Conservation (phyloP, 2,113 vertebrate genomes). For the Melanostigma gelatinosum region DNA sequence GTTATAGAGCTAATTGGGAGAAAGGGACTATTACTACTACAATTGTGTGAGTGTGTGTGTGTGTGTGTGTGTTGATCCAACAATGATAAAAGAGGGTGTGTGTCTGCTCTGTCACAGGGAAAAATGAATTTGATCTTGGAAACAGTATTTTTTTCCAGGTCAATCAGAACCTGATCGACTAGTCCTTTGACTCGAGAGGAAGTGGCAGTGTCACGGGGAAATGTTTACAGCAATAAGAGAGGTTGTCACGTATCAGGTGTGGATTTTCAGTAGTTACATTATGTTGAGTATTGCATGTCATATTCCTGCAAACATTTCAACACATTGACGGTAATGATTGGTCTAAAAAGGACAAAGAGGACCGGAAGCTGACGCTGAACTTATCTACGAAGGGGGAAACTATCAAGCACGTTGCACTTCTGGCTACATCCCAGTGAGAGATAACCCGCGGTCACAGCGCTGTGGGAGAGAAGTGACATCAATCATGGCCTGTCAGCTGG, state of each 20-base stretch:
- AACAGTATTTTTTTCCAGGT: conserved; percentile 3
- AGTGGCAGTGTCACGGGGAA: not conserved
- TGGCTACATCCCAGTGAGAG: conserved; percentile 8
- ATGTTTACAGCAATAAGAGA: not conserved
- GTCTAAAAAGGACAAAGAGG: not conserved
- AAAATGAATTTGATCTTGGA: conserved; percentile 11
- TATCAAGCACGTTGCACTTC: conserved; percentile 11
- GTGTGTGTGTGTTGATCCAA: not conserved
- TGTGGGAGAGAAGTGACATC: not conserved
- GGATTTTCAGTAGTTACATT: not conserved
- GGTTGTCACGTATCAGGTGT: not conserved
- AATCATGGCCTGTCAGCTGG: not conserved
- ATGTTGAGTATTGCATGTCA: not conserved
- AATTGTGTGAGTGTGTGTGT: not conserved
- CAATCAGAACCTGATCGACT: not conserved
- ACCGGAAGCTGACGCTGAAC: conserved; percentile 8
- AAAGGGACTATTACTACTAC: not conserved
- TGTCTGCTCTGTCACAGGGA: not conserved
- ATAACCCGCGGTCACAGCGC: not conserved
- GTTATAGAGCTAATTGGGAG: not conserved
- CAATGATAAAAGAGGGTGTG: not conserved
- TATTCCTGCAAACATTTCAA: conserved; percentile 3
- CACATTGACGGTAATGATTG: conserved; percentile 29
- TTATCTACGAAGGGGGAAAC: conserved; percentile 9
- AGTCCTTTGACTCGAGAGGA: not conserved